Base-by-base conservation (phyloP, 1,140 invertebrate genomes). In the Battus philenor region DNA sequence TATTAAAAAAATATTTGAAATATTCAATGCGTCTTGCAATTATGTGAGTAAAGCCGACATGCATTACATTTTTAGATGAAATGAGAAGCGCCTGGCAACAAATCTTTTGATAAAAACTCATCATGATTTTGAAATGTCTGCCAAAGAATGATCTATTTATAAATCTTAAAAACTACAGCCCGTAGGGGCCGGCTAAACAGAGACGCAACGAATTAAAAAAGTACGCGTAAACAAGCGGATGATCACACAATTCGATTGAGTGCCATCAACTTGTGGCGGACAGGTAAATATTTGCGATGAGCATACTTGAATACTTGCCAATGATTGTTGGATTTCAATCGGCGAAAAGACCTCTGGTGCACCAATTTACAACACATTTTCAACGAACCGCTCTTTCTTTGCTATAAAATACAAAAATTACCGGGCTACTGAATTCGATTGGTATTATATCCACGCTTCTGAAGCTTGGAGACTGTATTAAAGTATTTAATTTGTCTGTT, bases 271-370 rank as follows among this genome's bases (percentile, higher is more conserved):
- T 67, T 47, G 48, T 52, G 50, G 47, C 58, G 50, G 55, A 54
- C 73, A 81, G 75, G 74, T 79, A 81, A 79, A 81, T 71, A 78
- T 75, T 71, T 65, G 61, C 63, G 70, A 52, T 53, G 48, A 55
- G 50, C 63, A 73, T 68, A 77, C 72, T 81, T 81, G 77, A 77
- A 69, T 44, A 30, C 31, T 51, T 73, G 74, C 75, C 77, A 81
- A 75, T 69, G 53, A 77, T 79, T 73, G 67, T 79, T 67, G 72
- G 67, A 69, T 65, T 78, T 73, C 68, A 70, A 80, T 80, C 69
- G 65, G 52, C 55, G 51, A 61, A 52, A 53, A 73, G 69, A 72
- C 69, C 68, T 75, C 61, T 58, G 64, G 68, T 71, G 48, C 34
- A 59, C 51, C 66, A 70, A 74, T 77, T 80, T 80, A 76, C 72